A percentile compares a stretch with the other conserved stretches of the same genome.
Evolutionary conservation across 2,113 vertebrate genomes (phyloP).

Genomic region (Ptyas mucosa): DNA sequence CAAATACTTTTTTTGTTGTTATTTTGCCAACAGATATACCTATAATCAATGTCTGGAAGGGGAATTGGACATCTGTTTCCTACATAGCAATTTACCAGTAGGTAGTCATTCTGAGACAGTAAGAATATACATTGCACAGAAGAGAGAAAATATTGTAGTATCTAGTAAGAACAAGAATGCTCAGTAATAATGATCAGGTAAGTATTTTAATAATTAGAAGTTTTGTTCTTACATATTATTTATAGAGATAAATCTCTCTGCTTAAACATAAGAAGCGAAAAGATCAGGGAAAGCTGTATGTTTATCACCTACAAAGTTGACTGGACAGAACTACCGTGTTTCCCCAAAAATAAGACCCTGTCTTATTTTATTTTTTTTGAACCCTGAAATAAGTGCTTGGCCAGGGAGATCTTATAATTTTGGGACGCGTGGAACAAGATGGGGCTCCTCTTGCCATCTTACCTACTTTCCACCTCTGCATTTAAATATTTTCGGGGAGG

Average conservation of each 20-base stretch:
- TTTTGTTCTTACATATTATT: background rate
- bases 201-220: background rate
- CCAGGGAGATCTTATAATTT: no score
- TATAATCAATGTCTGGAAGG: background rate
- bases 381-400: no score
- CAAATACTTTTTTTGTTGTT: background rate
- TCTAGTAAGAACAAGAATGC: background rate
- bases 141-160: background rate
- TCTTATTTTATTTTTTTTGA: no score
- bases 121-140: background rate
- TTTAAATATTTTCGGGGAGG: no score
- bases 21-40: background rate
- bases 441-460: no score
- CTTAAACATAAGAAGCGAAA: background rate
- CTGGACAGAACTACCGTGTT: background rate
- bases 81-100: background rate
- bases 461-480: no score
- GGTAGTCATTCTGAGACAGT: background rate
- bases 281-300: background rate
- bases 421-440: no score
- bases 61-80: background rate
- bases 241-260: background rate
- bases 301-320: background rate
- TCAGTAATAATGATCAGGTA: background rate
- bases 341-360: no score